These are phyloP conservation scores for Heteromyza rotundicornis DNA, from an alignment of 2,888 invertebrate genomes.

Conservation along the genomic window DNA sequence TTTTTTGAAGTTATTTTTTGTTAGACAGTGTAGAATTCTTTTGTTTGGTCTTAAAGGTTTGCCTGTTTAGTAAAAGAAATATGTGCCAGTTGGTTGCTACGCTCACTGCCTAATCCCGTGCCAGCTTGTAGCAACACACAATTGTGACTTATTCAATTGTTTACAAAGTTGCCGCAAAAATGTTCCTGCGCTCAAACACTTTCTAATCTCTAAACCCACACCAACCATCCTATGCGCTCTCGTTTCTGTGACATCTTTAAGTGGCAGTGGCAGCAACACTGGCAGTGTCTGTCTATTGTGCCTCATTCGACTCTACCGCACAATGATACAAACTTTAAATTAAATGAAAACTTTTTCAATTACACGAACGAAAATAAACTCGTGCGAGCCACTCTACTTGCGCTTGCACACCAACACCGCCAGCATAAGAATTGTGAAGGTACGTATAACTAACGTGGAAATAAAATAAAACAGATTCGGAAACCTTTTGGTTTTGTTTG, in stretches of 20 bases:
- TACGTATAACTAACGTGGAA: conserved; percentile 6
- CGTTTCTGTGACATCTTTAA: no score
- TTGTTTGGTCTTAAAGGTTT: conserved; percentile 12
- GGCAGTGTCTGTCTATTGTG: no score
- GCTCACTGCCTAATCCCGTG: no score
- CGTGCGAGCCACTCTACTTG: conserved; percentile 45
- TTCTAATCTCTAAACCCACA: no score
- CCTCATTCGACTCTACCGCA: no score
- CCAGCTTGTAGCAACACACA: not conserved
- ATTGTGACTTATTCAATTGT: not conserved
- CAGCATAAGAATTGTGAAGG: conserved; percentile 29
- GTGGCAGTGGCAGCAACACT: no score
- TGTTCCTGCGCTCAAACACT: no score
- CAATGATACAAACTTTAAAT: conserved; percentile 47
- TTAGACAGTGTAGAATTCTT: conserved; percentile 28
- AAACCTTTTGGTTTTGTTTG: conserved; percentile 36
- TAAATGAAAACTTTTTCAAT: conserved; percentile 58
- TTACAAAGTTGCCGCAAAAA: not conserved
- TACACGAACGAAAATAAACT: conserved; percentile 55
- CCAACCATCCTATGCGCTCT: no score
- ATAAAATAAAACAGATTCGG: conserved; percentile 6
- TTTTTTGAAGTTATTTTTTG: conserved; percentile 11
- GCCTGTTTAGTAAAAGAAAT: not conserved
- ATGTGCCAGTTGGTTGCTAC: no score
- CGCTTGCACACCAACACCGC: conserved; percentile 31